phyloP scores from a whole-genome alignment of 2,888 invertebrate species.

The Campoplex capitator region DNA sequence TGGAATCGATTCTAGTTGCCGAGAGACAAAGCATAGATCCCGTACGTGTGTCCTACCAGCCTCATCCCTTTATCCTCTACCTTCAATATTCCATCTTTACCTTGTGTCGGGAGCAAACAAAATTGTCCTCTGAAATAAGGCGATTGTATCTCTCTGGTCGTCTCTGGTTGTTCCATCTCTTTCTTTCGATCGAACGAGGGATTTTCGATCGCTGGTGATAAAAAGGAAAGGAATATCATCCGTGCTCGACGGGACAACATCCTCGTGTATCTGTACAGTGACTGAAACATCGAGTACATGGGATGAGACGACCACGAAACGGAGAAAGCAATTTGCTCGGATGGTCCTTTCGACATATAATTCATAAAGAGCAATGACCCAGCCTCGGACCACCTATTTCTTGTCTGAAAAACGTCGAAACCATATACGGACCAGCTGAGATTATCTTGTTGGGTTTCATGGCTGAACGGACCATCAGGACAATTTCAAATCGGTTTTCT shows the following conservation, averaged over 20 bases:
- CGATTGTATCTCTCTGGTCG: slow-evolving; percentile 51
- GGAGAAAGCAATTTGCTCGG: slow-evolving; percentile 64
- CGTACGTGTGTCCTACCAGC: not conserved
- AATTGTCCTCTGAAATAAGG: slow-evolving; percentile 63
- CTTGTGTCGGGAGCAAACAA: slow-evolving; percentile 48
- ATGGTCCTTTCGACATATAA: slow-evolving; percentile 61
- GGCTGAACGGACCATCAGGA: slow-evolving; percentile 35
- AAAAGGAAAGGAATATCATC: slow-evolving; percentile 26
- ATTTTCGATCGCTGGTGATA: slow-evolving; percentile 54
- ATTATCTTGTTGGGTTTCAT: slow-evolving; percentile 40
- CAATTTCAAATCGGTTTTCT: slow-evolving; percentile 9
- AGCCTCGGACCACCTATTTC: slow-evolving; percentile 19
- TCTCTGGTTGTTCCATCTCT: not conserved
- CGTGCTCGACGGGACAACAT: slow-evolving; percentile 17
- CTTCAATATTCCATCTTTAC: slow-evolving; percentile 30
- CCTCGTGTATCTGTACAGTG: not conserved
- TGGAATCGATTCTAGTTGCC: slow-evolving; percentile 62
- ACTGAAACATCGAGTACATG: not conserved
- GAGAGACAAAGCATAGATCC: slow-evolving; percentile 39
- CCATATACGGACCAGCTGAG: not conserved
- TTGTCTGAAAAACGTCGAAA: slow-evolving; percentile 2
- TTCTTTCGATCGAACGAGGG: slow-evolving; percentile 43
- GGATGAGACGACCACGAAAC: slow-evolving; percentile 45
- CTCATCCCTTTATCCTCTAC: not conserved
- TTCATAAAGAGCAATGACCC: slow-evolving; percentile 66